These are phyloP conservation scores for Mizuhopecten yessoensis DNA, from an alignment of 1,140 invertebrate genomes.

Conservation along the genomic window DNA sequence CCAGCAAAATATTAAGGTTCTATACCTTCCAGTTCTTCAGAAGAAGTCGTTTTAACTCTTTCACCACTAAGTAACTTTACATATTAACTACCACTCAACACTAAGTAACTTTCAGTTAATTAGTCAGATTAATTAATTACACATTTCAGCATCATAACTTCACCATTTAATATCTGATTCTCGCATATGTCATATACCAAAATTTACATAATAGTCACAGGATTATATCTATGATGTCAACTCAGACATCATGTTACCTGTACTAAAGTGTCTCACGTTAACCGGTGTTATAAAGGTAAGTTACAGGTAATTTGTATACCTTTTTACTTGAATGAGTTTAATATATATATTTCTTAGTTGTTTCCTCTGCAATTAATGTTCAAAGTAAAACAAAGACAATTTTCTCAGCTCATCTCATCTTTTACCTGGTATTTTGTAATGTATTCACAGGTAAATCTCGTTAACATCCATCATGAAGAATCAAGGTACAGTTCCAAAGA, in stretches of 20 bases:
- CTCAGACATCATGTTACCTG: neutral
- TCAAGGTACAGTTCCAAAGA: too few species aligned
- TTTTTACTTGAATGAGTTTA: neutral
- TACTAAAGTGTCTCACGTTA: neutral
- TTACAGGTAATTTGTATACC: neutral
- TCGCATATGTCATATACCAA: neutral
- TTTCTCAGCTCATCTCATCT: neutral
- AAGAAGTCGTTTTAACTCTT: too few species aligned
- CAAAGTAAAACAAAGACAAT: neutral
- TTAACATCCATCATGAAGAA: too few species aligned
- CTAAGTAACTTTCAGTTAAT: slow-evolving; percentile 11
- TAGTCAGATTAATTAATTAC: neutral
- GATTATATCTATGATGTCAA: neutral
- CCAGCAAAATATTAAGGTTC: too few species aligned
- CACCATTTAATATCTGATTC: neutral
- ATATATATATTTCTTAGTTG: too few species aligned
- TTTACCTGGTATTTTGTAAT: too few species aligned
- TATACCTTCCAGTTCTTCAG: too few species aligned
- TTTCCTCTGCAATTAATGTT: neutral
- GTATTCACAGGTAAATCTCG: too few species aligned
- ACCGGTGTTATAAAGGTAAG: neutral
- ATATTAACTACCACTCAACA: neutral
- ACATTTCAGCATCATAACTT: neutral
- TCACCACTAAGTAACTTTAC: neutral
- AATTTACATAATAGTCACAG: neutral